Percentiles rank a stretch among this genome's conserved stretches.
Evolutionary conservation across 1,140 invertebrate genomes (phyloP).

Genomic region (Schlechtendalia chinensis): DNA sequence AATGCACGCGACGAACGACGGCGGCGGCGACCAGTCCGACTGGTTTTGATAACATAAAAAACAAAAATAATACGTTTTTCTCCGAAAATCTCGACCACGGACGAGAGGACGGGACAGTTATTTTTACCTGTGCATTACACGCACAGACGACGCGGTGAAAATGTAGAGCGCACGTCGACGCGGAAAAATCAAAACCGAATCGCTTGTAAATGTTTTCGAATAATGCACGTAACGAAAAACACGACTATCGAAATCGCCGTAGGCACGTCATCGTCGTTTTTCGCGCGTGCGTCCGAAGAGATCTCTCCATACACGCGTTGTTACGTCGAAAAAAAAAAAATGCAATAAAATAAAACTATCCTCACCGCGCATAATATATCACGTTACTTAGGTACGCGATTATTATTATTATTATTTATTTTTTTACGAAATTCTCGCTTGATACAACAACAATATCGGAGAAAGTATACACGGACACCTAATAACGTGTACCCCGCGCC

Average conservation of each 20-base stretch:
- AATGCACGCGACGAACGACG: not conserved
- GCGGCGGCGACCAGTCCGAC: not conserved
- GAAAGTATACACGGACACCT: too few species aligned
- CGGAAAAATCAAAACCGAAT: not conserved
- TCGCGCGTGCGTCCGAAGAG: not conserved
- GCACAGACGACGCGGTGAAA: not conserved
- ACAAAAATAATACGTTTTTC: too few species aligned
- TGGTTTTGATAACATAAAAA: not conserved
- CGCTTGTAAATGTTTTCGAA: not conserved
- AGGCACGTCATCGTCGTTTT: not conserved
- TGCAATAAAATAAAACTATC: not conserved
- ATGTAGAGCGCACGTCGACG: not conserved
- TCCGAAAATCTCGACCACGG: too few species aligned
- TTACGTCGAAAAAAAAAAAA: too few species aligned
- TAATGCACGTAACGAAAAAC: not conserved
- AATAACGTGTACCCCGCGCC: not conserved
- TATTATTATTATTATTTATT: too few species aligned
- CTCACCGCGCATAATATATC: too few species aligned
- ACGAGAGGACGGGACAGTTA: not conserved
- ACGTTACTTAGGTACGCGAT: too few species aligned
- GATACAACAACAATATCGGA: too few species aligned
- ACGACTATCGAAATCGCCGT: constrained; percentile 19
- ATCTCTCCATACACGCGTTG: not conserved
- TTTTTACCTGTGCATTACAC: not conserved
- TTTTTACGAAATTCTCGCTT: too few species aligned